These are phyloP conservation scores for Polypterus bichir DNA, from an alignment of 2,113 vertebrate species.

Conservation along the genomic window DNA sequence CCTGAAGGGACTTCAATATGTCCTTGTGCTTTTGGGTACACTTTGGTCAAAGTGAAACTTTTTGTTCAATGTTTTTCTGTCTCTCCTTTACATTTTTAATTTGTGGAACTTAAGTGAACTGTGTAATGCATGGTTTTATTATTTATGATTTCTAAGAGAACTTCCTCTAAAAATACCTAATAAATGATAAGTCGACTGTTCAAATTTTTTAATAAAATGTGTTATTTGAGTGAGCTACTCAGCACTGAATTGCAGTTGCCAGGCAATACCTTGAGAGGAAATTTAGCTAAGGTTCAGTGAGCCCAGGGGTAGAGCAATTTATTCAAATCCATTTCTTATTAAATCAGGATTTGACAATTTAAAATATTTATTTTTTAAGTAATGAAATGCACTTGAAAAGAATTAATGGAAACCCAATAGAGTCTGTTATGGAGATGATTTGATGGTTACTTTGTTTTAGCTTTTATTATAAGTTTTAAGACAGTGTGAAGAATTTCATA, in stretches of 20 bases:
- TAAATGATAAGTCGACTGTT: background rate
- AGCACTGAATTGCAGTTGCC: slow-evolving; percentile 28
- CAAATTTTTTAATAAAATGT: slow-evolving; percentile 11
- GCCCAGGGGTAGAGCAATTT: slow-evolving; percentile 37
- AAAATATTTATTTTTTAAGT: slow-evolving; percentile 24
- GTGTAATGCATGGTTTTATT: no score
- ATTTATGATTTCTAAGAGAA: no score
- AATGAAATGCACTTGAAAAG: slow-evolving; percentile 40
- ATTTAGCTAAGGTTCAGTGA: slow-evolving; percentile 43
- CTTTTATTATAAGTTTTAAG: no score
- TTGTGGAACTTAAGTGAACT: no score
- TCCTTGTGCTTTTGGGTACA: no score
- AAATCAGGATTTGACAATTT: slow-evolving; percentile 38
- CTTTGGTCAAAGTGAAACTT: no score
- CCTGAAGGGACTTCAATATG: no score
- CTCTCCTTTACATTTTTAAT: no score
- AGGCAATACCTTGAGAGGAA: slow-evolving; percentile 34
- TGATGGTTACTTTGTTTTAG: no score
- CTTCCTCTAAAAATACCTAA: background rate
- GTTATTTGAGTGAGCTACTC: slow-evolving; percentile 26
- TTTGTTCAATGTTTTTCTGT: no score
- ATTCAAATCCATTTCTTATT: slow-evolving; percentile 43
- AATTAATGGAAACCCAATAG: slow-evolving; percentile 35
- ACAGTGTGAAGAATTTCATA: no score
- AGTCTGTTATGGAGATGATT: slow-evolving; percentile 7